Conservation (phyloP, 2,888 invertebrate species). For the Zootermopsis nevadensis region DNA sequence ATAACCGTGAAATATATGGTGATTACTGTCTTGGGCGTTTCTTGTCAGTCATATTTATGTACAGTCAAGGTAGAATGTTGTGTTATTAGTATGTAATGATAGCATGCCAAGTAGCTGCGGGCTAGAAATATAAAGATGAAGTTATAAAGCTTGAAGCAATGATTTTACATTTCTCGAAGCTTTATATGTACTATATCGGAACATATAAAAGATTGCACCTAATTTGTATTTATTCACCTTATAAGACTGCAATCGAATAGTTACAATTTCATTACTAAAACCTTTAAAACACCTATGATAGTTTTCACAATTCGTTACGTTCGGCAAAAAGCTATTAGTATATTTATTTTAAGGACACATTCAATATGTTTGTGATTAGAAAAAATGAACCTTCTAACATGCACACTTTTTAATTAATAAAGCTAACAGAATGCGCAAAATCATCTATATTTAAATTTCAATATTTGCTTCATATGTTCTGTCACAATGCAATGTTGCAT, state of each 20-base stretch:
- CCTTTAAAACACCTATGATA: not conserved
- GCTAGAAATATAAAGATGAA: constrained; percentile 13
- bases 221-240: not conserved
- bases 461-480: too few relatives aligned
- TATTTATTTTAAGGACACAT: too few relatives aligned
- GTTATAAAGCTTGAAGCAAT: not conserved
- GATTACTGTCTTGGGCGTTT: constrained; percentile 34
- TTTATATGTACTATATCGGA: not conserved
- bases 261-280: not conserved
- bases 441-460: too few relatives aligned
- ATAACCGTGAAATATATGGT: constrained; percentile 37
- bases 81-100: constrained; percentile 36
- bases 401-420: too few relatives aligned
- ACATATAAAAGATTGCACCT: not conserved
- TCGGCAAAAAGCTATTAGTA: too few relatives aligned
- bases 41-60: constrained; percentile 34
- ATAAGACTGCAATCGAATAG: not conserved
- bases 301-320: too few relatives aligned
- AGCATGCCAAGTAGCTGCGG: not conserved
- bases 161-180: constrained; percentile 1
- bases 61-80: constrained; percentile 34
- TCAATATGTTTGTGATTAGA: too few relatives aligned
- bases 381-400: too few relatives aligned
- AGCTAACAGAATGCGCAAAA: too few relatives aligned
- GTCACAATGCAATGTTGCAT: too few relatives aligned